Percentiles rank a stretch among this genome's conserved stretches.
Conservation (phyloP, 1,140 invertebrate species). For the Hyles euphorbiae region DNA sequence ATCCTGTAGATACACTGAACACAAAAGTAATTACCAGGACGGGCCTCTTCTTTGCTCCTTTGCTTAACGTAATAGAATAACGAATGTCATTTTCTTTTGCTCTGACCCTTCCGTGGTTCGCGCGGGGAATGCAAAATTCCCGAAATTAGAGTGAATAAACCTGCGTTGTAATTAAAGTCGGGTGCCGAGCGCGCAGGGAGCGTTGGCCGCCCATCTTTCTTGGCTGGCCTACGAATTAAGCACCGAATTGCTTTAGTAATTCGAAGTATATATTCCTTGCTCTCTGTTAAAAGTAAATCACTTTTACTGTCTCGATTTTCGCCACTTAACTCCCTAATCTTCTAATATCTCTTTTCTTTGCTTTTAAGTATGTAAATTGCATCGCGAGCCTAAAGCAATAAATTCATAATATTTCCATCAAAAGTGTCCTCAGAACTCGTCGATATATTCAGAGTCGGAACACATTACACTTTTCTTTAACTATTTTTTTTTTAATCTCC, state of each 20-base stretch:
- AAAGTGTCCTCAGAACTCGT: too few species aligned
- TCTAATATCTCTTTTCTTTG: constrained; percentile 30
- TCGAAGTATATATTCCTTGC: constrained; percentile 71
- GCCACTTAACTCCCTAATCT: constrained; percentile 41
- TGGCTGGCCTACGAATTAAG: constrained; percentile 72
- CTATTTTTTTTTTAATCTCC: too few species aligned
- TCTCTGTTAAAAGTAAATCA: constrained; percentile 70
- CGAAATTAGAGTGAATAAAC: constrained; percentile 73
- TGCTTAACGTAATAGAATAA: constrained; percentile 69
- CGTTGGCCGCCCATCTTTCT: constrained; percentile 66
- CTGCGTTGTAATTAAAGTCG: constrained; percentile 72
- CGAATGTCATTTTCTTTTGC: constrained; percentile 72
- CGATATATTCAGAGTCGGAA: too few species aligned
- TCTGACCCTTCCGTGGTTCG: constrained; percentile 70
- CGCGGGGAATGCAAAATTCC: constrained; percentile 71
- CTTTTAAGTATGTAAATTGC: constrained; percentile 29
- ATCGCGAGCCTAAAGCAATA: background rate
- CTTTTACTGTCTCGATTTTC: constrained; percentile 64
- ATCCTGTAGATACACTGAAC: constrained; percentile 21
- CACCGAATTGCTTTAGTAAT: constrained; percentile 72
- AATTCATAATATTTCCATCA: too few species aligned
- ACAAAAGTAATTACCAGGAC: constrained; percentile 61
- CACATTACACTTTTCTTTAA: too few species aligned
- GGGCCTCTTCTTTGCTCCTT: constrained; percentile 54
- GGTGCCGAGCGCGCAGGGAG: constrained; percentile 41